These are phyloP conservation scores for Operophtera brumata DNA, from an alignment of 2,888 invertebrate species.

Conservation along the genomic window DNA sequence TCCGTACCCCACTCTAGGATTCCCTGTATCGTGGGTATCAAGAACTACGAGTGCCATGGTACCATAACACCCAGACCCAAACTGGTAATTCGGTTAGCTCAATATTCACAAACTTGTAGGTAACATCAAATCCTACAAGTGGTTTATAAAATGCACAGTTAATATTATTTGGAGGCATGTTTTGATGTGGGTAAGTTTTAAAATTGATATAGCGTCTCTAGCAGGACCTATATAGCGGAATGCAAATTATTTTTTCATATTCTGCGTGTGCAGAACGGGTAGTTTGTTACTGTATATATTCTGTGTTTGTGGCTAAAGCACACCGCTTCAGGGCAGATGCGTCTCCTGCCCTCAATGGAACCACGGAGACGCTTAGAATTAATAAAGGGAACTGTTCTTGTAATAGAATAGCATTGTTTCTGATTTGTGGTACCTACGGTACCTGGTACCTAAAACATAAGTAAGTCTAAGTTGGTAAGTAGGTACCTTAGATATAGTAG, in stretches of 20 bases:
- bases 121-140: no score
- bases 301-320: constrained; percentile 57
- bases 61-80: no score
- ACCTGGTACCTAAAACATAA: background rate
- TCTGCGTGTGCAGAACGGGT: constrained; percentile 36
- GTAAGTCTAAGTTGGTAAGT: constrained; percentile 29
- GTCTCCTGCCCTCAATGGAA: constrained; percentile 33
- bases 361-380: constrained; percentile 32
- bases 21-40: no score
- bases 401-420: constrained; percentile 18
- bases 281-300: no score
- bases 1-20: no score
- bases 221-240: background rate
- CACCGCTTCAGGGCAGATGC: constrained; percentile 42
- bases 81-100: no score
- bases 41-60: no score
- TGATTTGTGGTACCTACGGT: constrained; percentile 4
- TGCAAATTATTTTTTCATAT: background rate
- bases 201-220: background rate
- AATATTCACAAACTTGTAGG: no score
- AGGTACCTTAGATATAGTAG: background rate
- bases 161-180: no score
- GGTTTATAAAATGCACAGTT: no score
- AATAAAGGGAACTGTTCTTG: constrained; percentile 23
- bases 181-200: no score